phyloP scores from a whole-genome alignment of 2,113 vertebrate species.

The Seriola aureovittata region DNA sequence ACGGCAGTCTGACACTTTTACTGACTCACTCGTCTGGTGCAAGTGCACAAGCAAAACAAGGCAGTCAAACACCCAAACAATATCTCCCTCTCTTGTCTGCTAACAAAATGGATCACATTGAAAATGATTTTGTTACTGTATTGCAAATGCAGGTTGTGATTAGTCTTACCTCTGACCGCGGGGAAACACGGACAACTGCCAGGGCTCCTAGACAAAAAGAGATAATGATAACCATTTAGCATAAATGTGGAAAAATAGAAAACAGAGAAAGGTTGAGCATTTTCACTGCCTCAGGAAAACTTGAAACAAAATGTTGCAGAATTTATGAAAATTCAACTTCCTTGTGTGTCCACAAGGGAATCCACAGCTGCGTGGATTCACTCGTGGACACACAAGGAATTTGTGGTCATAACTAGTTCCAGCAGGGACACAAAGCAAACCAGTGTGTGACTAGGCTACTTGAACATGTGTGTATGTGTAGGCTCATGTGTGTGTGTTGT shows the following conservation, averaged over 20 bases:
- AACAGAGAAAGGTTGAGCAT: not conserved
- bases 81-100: not conserved
- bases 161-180: slow-evolving; percentile 54
- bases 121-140: not conserved
- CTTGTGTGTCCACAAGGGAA: not conserved
- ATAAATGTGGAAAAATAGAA: slow-evolving; percentile 24
- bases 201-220: slow-evolving; percentile 53
- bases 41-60: slow-evolving; percentile 40
- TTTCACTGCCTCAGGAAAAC: not conserved
- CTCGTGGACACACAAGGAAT: slow-evolving; percentile 51
- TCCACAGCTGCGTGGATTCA: slow-evolving; percentile 24
- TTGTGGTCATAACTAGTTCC: slow-evolving; percentile 17
- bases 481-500: not conserved
- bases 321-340: not conserved
- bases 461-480: slow-evolving; percentile 16
- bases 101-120: not conserved
- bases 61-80: slow-evolving; percentile 5
- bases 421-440: slow-evolving; percentile 40
- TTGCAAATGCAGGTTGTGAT: not conserved
- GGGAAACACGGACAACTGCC: slow-evolving; percentile 25
- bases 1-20: slow-evolving; percentile 63
- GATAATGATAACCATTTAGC: slow-evolving; percentile 60
- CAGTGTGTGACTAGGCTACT: slow-evolving; percentile 10
- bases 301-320: not conserved
- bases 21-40: slow-evolving; percentile 53